Base-by-base conservation (phyloP, 2,797 vertebrate species). In the Carcharodon carcharias region DNA sequence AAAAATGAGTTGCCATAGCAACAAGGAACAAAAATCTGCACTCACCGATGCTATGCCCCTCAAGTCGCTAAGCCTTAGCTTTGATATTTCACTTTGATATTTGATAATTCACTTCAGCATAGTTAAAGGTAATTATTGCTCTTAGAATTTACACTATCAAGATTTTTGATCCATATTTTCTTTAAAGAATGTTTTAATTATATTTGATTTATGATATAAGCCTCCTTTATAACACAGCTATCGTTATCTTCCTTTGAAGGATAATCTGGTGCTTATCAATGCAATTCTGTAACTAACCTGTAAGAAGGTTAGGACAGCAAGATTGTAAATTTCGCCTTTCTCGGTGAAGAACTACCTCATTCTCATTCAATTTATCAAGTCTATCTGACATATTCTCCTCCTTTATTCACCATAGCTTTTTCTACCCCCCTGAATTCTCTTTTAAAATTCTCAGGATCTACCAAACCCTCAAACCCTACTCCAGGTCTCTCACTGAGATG, bases 1-100 rank as follows among this genome's bases (percentile, higher is more conserved):
- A 95, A 95, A 95, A 77, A 16, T 56, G 67, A 95, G 69, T 71
- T 58, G 28, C 94, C 69, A 95, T 18, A 54, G 69, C 94, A 95
- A 95, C 94, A 95, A 77, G 73, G 69, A 73, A 73, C 50, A 73
- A 77, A 95, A 95, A 56, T 21, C 28, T 58, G 12, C 69, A 14
- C 69, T 31, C n/a, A 23, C 91, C n/a, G 67, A 21, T 67, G 91
- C 63, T 63, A 67, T 26, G 65, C n/a, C 7, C 82, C 45, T 85
- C 11, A n/a, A 67, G 9, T 93, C 93, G 6, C n/a, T 93, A 45
- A 65, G 35, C 0, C 80, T 82, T 21, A 82, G 56, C 56, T 4
- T 91, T 91, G 65, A 31, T 40, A 54, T 54, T 40, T n/a, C n/a
- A n/a, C n/a, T n/a, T n/a, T n/a, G n/a, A n/a, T n/a, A n/a, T n/a